phyloP scores from a whole-genome alignment of 1,140 invertebrate species.

The Ceratina calcarata region DNA sequence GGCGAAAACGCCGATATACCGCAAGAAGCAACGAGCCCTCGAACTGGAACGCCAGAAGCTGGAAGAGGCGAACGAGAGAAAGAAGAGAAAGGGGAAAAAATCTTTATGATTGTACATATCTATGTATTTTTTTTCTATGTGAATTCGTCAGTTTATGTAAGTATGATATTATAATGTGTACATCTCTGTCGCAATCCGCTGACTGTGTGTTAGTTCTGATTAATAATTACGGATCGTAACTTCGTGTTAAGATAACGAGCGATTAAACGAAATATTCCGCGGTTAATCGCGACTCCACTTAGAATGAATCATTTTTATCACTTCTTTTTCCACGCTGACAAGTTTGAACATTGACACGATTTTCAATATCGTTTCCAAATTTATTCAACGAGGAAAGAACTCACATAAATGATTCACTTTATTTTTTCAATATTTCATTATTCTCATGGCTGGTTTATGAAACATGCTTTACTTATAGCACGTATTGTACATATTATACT shows the following conservation, averaged over 20 bases:
- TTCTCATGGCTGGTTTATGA: no score
- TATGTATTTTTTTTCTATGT: neutral
- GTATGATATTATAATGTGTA: neutral
- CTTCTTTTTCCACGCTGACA: neutral
- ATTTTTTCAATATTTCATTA: no score
- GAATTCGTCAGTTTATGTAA: neutral
- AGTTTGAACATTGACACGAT: no score
- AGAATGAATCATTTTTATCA: neutral
- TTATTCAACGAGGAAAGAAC: no score
- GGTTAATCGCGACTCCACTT: neutral
- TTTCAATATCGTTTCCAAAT: no score
- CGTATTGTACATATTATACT: no score
- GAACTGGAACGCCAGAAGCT: conserved; percentile 81
- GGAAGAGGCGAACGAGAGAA: conserved; percentile 80
- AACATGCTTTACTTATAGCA: no score
- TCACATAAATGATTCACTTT: no score
- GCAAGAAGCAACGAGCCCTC: conserved; percentile 81
- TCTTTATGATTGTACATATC: neutral
- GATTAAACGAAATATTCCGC: neutral
- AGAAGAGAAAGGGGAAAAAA: conserved; percentile 77
- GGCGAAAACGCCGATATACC: conserved; percentile 85
- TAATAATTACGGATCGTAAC: neutral
- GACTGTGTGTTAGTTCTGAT: neutral
- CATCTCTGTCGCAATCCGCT: no score
- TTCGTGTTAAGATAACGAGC: neutral